These are phyloP conservation scores for Dascyllus trimaculatus DNA, from an alignment of 2,113 vertebrate species.

Conservation along the genomic window DNA sequence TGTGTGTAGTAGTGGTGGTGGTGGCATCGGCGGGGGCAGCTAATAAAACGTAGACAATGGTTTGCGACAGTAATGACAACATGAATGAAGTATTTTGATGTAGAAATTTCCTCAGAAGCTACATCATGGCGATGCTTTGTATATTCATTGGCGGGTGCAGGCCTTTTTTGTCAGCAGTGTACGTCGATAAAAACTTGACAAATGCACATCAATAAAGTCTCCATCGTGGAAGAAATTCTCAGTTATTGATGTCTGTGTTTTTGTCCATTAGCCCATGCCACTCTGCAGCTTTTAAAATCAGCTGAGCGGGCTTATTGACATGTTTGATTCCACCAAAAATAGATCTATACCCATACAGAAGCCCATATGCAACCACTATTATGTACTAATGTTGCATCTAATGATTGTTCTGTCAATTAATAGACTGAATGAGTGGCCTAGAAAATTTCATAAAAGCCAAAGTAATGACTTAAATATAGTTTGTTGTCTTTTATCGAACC, in stretches of 20 bases:
- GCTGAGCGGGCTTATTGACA: conserved; percentile 10
- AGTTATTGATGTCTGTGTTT: conserved; percentile 24
- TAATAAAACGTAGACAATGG: conserved; percentile 13
- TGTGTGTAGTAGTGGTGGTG: conserved; percentile 10
- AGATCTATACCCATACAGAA: not conserved
- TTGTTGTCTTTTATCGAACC: no score
- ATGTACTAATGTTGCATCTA: no score
- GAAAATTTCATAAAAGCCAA: no score
- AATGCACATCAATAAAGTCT: conserved; percentile 6
- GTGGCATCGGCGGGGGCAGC: not conserved
- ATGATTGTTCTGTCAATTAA: no score
- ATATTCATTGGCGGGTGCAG: not conserved
- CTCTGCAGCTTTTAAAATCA: conserved; percentile 46
- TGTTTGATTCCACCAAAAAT: conserved; percentile 1
- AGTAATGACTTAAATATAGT: no score
- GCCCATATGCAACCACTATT: no score
- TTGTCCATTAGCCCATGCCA: not conserved
- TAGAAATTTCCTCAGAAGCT: not conserved
- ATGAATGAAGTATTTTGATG: not conserved
- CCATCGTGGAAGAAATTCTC: not conserved
- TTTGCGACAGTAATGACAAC: not conserved
- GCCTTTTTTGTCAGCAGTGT: not conserved
- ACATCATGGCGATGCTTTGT: not conserved
- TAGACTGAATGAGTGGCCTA: not conserved
- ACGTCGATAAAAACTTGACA: no score